Percentiles rank a stretch among this genome's conserved stretches.
Evolutionary conservation across 2,888 invertebrate species (phyloP).

Genomic region (Thera britannica): DNA sequence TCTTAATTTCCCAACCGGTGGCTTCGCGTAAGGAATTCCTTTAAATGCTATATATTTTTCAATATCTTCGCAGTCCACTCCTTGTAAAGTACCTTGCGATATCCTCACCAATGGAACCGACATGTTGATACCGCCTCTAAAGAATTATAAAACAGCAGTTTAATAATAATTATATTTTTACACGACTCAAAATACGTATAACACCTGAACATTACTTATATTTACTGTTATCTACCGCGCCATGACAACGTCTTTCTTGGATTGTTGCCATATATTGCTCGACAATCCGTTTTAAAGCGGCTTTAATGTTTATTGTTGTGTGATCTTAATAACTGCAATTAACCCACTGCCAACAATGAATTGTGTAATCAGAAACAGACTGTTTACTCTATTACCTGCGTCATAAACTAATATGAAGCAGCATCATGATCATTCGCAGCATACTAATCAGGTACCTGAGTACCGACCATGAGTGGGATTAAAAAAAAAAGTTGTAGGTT

Average conservation of each 20-base stretch:
- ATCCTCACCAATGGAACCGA: conserved; percentile 52
- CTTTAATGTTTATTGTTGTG: conserved; percentile 7
- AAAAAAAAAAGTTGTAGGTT: too few species aligned
- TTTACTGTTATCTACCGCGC: conserved; percentile 29
- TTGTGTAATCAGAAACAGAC: not conserved
- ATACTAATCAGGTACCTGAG: too few species aligned
- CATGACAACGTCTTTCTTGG: conserved; percentile 39
- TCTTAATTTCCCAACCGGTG: conserved; percentile 84
- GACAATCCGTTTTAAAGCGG: conserved; percentile 31
- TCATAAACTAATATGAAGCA: too few species aligned
- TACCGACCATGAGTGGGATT: too few species aligned
- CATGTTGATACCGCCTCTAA: conserved; percentile 55
- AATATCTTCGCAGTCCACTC: conserved; percentile 56
- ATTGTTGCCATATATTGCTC: conserved; percentile 36
- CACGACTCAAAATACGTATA: conserved; percentile 11
- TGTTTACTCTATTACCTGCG: not conserved
- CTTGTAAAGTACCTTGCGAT: conserved; percentile 68
- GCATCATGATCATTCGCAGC: too few species aligned
- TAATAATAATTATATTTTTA: conserved; percentile 10
- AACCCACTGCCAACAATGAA: conserved; percentile 9
- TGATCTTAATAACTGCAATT: conserved; percentile 14
- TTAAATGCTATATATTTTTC: conserved; percentile 74
- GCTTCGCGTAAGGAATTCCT: conserved; percentile 86
- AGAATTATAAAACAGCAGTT: conserved; percentile 40
- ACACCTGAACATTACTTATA: conserved; percentile 24